Evolutionary conservation across 2,888 invertebrate species (phyloP).

Genomic region (Eurytoma californica): DNA sequence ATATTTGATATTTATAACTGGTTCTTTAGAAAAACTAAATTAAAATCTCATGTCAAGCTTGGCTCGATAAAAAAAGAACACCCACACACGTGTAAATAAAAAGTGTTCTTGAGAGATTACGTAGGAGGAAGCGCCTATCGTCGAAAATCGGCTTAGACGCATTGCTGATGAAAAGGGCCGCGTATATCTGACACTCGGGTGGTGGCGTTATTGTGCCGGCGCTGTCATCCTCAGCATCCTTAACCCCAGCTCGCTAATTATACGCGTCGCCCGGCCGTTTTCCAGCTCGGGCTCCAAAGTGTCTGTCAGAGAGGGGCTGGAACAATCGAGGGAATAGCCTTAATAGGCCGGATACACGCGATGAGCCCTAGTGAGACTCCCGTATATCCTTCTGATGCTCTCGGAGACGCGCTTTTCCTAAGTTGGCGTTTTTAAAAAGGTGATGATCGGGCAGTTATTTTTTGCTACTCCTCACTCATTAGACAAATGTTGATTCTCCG

Average conservation of each 20-base stretch:
- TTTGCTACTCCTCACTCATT: too few relatives aligned
- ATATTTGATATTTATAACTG: too few relatives aligned
- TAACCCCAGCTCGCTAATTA: conserved; percentile 72
- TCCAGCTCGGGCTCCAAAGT: conserved; percentile 49
- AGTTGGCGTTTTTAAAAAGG: too few relatives aligned
- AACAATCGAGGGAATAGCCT: conserved; percentile 52
- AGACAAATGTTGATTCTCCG: too few relatives aligned
- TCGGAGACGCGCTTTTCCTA: not conserved
- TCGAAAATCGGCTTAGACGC: conserved; percentile 66
- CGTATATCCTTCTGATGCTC: not conserved
- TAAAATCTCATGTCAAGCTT: too few relatives aligned
- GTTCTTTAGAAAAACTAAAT: too few relatives aligned
- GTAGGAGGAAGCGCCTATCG: conserved; percentile 56
- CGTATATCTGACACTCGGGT: too few relatives aligned
- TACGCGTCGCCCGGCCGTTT: conserved; percentile 58
- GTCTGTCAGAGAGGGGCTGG: conserved; percentile 41
- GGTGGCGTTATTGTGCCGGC: not conserved
- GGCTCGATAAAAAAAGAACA: too few relatives aligned
- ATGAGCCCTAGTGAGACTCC: not conserved
- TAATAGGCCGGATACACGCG: conserved; percentile 55
- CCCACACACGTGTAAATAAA: too few relatives aligned
- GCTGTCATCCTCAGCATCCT: conserved; percentile 72
- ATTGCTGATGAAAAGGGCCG: not conserved
- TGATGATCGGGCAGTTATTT: too few relatives aligned
- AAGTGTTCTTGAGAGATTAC: too few relatives aligned